Base-by-base conservation (phyloP, 2,888 invertebrate genomes). In the Tenthredo amoena region DNA sequence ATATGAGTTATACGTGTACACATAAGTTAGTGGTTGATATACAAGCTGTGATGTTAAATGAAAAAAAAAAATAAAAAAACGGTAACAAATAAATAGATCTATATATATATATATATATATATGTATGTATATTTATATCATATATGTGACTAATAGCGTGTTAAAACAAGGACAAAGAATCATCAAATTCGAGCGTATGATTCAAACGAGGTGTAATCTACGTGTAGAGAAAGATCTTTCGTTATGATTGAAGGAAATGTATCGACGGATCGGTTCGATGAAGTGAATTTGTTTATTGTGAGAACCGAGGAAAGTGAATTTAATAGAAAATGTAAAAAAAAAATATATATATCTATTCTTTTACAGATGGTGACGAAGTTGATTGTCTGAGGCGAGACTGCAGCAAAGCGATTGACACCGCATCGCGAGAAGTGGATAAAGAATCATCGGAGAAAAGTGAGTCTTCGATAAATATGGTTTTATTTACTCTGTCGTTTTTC, bases 31-130 rank as follows among this genome's bases (percentile, higher is more conserved):
- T 0, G 2, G 15, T 0, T 4, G 26, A 47, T 18, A 18, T 10
- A 5, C 31, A 12, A 31, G 7, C 10, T 43, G 12, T 43, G 12
- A 43, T 12, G 12, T 43, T 43, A 15, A 37, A 71, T 18, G 4
- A 26, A 6, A 68, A 31, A 34, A 2, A 21, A 1, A 37, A 15
- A 94, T n/a, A n/a, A 90, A 94, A 94, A 88, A 94, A 94, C 88
- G 93, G 92, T 85, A 94, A 94, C 91, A 94, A 94, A 37, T 34
- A 37, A 31, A 31, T 34, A 71, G 3, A 31, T 68, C 9, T 9
- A 34, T 72, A 40, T 40, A 26, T 37, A 1, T 72, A 72, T 91
- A 94, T 94, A 87, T 92, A 40, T 40, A 21, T 40, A n/a, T n/a
- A n/a, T n/a, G n/a, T n/a, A 26, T 37, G 5, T 72, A 72, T 91